Conservation (phyloP, 1,140 invertebrate genomes). For the Drosophila trapezifrons region DNA sequence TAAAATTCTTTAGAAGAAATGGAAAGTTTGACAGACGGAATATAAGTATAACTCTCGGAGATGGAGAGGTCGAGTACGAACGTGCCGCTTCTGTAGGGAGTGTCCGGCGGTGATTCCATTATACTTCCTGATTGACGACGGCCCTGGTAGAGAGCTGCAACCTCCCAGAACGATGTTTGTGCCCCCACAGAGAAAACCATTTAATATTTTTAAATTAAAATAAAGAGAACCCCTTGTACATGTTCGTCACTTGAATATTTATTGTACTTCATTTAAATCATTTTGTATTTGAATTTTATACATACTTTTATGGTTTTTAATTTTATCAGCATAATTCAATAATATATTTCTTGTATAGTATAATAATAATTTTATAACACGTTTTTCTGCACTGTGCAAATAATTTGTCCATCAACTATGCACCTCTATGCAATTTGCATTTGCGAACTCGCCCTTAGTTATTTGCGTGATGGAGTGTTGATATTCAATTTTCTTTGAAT, state of each 20-base stretch:
- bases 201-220: too few relatives aligned
- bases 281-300: conserved; percentile 57
- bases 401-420: conserved; percentile 44
- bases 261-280: conserved; percentile 67
- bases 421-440: conserved; percentile 32
- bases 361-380: conserved; percentile 56
- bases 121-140: too few relatives aligned
- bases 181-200: too few relatives aligned
- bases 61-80: too few relatives aligned
- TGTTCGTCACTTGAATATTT: conserved; percentile 64
- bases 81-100: too few relatives aligned
- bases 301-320: conserved; percentile 49
- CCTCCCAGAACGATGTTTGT: too few relatives aligned
- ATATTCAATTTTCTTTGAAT: conserved; percentile 48
- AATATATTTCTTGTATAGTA: conserved; percentile 56
- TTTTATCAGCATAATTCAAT: conserved; percentile 64
- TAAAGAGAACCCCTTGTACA: conserved; percentile 13
- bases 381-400: conserved; percentile 56
- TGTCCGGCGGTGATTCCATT: too few relatives aligned
- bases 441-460: conserved; percentile 31
- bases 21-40: too few relatives aligned
- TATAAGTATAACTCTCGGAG: too few relatives aligned
- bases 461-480: conserved; percentile 47
- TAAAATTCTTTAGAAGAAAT: too few relatives aligned
- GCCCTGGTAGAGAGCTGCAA: too few relatives aligned